phyloP scores from a whole-genome alignment of 2,113 vertebrate genomes.

The Antennarius striatus region DNA sequence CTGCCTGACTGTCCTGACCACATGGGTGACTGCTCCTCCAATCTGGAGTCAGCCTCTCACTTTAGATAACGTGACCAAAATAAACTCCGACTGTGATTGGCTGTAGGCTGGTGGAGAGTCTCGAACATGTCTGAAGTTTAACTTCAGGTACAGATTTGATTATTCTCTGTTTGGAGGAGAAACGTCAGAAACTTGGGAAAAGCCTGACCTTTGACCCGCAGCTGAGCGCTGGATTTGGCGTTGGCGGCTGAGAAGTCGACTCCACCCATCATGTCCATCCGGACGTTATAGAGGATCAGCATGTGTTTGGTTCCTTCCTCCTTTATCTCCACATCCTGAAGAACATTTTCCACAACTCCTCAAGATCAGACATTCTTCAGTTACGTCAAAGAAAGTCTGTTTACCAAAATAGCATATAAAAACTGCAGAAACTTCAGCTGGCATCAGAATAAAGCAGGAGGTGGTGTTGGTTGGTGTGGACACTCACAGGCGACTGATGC shows the following conservation, averaged over 20 bases:
- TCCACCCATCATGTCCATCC: conserved; percentile 88
- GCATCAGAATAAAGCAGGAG: no score
- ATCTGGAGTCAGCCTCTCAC: conserved; percentile 70
- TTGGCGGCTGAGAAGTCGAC: conserved; percentile 96
- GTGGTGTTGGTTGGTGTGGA: no score
- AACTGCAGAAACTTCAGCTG: no score
- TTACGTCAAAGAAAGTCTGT: no score
- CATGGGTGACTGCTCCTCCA: conserved; percentile 57
- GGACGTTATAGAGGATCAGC: conserved; percentile 91
- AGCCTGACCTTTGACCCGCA: conserved; percentile 90
- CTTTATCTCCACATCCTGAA: conserved; percentile 95
- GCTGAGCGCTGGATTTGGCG: conserved; percentile 92
- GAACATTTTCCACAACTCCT: conserved; percentile 2
- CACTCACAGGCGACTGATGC: conserved; percentile 88
- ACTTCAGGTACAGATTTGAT: no score
- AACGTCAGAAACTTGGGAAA: no score
- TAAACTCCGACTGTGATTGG: conserved; percentile 82
- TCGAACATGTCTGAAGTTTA: background rate
- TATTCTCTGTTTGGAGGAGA: no score
- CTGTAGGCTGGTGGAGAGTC: conserved; percentile 10
- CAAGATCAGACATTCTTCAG: no score
- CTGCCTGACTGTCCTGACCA: conserved; percentile 8
- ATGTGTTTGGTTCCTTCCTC: conserved; percentile 93
- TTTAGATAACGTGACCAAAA: conserved; percentile 88
- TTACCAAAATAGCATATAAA: no score